Evolutionary conservation across 2,113 vertebrate species (phyloP).

Genomic region (Bettongia penicillata): DNA sequence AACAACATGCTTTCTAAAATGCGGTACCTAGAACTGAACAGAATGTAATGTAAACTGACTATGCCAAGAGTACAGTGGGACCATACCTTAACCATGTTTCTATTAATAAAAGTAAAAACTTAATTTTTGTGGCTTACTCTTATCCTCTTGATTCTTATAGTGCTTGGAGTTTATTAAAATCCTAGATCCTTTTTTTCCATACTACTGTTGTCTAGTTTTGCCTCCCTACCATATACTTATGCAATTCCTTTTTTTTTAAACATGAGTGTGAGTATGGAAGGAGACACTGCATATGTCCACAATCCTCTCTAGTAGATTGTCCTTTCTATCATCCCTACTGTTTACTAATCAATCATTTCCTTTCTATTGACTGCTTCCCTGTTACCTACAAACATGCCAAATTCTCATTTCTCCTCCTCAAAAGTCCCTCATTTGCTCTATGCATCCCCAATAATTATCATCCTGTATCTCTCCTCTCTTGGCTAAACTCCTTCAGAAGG

Average conservation of each 20-base stretch:
- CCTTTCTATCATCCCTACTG: too few relatives aligned
- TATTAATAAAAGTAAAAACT: neutral
- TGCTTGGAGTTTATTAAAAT: neutral
- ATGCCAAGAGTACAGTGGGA: neutral
- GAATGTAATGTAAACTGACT: neutral
- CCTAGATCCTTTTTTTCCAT: neutral
- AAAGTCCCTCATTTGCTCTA: neutral
- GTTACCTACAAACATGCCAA: neutral
- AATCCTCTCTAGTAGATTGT: neutral
- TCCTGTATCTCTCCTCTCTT: neutral
- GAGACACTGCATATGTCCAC: neutral
- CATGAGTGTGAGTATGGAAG: neutral
- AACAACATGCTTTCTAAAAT: neutral
- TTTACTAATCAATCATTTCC: neutral
- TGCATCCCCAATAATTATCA: neutral
- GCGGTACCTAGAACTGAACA: neutral
- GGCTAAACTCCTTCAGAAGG: neutral
- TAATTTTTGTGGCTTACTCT: neutral
- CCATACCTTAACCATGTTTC: neutral
- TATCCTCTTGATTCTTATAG: neutral
- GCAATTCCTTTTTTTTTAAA: neutral
- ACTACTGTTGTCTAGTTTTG: neutral
- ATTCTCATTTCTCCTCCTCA: neutral
- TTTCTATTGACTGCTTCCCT: neutral
- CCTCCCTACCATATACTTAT: neutral